Conservation (phyloP, 1,140 invertebrate species). For the Camponotus pennsylvanicus region DNA sequence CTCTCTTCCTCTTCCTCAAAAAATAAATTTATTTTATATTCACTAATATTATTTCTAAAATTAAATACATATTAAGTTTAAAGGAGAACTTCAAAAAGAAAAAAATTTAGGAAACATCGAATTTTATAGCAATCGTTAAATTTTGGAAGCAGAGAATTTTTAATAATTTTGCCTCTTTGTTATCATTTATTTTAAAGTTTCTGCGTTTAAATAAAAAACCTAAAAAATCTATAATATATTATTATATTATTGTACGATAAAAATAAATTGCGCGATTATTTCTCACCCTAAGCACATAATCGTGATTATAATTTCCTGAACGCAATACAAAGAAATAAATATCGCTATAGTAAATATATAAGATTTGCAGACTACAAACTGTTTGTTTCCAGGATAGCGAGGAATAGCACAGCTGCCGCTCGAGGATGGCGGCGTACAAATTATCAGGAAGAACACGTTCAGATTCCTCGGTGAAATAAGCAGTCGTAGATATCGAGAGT, state of each 20-base stretch:
- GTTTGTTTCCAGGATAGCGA: constrained; percentile 62
- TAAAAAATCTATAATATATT: background rate
- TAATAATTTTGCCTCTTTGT: background rate
- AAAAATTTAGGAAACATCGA: background rate
- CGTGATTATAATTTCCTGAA: background rate
- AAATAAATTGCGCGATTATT: background rate
- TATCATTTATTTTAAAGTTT: background rate
- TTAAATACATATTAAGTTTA: background rate
- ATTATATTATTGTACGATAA: background rate
- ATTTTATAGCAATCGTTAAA: background rate
- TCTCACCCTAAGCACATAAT: background rate
- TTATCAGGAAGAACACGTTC: constrained; percentile 59
- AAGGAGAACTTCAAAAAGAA: no score
- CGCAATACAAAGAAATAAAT: background rate
- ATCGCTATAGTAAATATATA: background rate
- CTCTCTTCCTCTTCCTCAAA: background rate
- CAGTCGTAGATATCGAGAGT: constrained; percentile 17
- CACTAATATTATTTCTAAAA: background rate
- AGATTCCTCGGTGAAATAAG: constrained; percentile 68
- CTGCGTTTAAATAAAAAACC: background rate
- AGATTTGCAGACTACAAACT: constrained; percentile 38
- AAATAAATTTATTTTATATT: background rate
- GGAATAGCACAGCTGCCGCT: constrained; percentile 24
- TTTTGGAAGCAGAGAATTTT: background rate
- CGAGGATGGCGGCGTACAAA: constrained; percentile 62